A percentile compares a stretch with the other conserved stretches of the same genome.
phyloP scores from a whole-genome alignment of 2,888 invertebrate genomes.

The Calameuta pallipes region DNA sequence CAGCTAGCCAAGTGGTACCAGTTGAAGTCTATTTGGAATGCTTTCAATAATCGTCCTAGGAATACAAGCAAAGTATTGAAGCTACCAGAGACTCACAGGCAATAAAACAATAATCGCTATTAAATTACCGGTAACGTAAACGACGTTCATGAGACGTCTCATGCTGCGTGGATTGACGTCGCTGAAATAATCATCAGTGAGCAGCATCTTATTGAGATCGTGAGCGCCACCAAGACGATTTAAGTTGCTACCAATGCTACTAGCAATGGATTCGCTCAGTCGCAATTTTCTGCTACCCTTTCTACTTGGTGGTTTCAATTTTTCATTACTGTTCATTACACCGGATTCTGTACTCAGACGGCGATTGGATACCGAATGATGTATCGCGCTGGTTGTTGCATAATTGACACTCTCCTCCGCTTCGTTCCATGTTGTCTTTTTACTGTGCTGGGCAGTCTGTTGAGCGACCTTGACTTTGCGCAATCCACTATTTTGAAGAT shows the following conservation, averaged over 20 bases:
- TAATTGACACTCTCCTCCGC: constrained; percentile 70
- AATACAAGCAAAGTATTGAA: constrained; percentile 7
- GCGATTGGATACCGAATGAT: constrained; percentile 75
- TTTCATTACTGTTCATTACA: constrained; percentile 85
- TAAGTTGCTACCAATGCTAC: constrained; percentile 89
- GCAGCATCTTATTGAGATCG: constrained; percentile 82
- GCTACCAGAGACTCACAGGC: not conserved
- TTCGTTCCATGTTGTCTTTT: constrained; percentile 64
- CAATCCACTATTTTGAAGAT: constrained; percentile 95
- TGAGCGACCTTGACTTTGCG: constrained; percentile 89
- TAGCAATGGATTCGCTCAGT: constrained; percentile 89
- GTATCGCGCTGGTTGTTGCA: constrained; percentile 65
- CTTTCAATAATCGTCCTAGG: constrained; percentile 91
- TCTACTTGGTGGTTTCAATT: constrained; percentile 72
- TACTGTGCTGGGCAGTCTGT: constrained; percentile 74
- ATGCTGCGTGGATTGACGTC: constrained; percentile 98
- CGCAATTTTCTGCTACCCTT: constrained; percentile 80
- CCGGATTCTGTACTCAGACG: constrained; percentile 84
- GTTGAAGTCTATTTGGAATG: constrained; percentile 99
- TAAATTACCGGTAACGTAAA: constrained; percentile 87
- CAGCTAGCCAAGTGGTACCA: constrained; percentile 98
- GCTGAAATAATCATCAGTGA: constrained; percentile 98
- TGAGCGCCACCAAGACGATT: constrained; percentile 83
- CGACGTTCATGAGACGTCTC: constrained; percentile 95
- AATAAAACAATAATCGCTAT: not conserved